Base-by-base conservation (phyloP, 2,888 invertebrate genomes). In the Tenthredo livida region DNA sequence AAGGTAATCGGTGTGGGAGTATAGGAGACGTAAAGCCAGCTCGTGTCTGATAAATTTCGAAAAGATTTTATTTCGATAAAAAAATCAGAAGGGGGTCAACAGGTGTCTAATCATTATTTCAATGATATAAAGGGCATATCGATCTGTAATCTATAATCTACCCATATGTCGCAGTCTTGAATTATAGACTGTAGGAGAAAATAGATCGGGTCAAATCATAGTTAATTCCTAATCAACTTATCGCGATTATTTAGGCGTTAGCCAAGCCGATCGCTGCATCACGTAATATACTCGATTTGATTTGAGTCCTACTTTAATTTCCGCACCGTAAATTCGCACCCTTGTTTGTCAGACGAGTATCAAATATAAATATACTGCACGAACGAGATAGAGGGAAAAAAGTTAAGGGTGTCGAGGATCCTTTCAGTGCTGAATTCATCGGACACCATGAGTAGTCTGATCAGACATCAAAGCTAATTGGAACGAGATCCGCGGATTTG, bases 151-250 rank as follows among this genome's bases (percentile, higher is more conserved):
- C n/a, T 54, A 54, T 29, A 29, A 29, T 29, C 1, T 29, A 29
- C 29, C 1, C 2, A 29, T 2, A 29, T 29, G 29, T 29, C 2
- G 33, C 33, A 33, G 29, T 29, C 33, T 33, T 33, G 33, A 33
- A 37, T n/a, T n/a, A n/a, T 50, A 1, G 2, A 50, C 21, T 17
- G n/a, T n/a, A n/a, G 65, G 0, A 33, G 7, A 3, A 33, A 50
- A 47, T 25, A 54, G 17, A 50, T n/a, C 87, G 89, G 87, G 89
- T 91, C 90, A 25, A 43, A n/a, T 77, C 25, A n/a, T n/a, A 77
- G 54, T 54, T 77, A 0, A 21, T 6, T 54, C 7, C n/a, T 25
- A 84, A 84, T 84, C 17, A 15, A 65, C 6, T 21, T 84, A 21
- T 33, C 12, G 47, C 15, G 21, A 47, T 15, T 25, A 61, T 61